Percentiles rank a stretch among this genome's conserved stretches.
phyloP scores from a whole-genome alignment of 2,888 invertebrate species.

The Crocallis elinguaria region DNA sequence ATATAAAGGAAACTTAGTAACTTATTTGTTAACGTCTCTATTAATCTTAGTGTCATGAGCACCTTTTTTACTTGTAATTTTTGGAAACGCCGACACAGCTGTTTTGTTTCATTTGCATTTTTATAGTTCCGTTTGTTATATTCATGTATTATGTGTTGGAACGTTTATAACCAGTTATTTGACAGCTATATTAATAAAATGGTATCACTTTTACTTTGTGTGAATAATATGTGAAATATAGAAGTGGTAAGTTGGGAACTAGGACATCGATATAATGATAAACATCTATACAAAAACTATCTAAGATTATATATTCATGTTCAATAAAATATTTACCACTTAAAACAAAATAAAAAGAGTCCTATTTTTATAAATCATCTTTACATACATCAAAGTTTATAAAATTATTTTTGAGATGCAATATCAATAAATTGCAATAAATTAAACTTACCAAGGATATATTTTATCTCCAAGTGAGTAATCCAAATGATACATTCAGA shows the following conservation, averaged over 20 bases:
- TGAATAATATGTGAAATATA: neutral
- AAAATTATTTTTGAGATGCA: neutral
- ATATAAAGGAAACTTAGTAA: constrained; percentile 43
- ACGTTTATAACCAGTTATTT: constrained; percentile 24
- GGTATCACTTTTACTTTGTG: constrained; percentile 9
- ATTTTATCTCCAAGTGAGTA: constrained; percentile 7
- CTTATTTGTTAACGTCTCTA: constrained; percentile 78
- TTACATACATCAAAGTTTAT: no score
- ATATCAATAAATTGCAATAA: neutral
- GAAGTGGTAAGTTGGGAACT: no score
- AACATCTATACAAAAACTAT: no score
- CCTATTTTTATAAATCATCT: no score
- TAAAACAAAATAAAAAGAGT: no score
- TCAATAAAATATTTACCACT: neutral
- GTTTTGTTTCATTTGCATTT: constrained; percentile 68
- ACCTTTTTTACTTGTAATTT: constrained; percentile 51
- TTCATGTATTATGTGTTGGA: constrained; percentile 42
- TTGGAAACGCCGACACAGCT: constrained; percentile 54
- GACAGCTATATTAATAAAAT: constrained; percentile 4
- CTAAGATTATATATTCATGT: neutral
- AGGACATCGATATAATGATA: no score
- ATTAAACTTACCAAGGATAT: constrained; percentile 21
- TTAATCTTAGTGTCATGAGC: constrained; percentile 70
- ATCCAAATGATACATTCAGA: constrained; percentile 10
- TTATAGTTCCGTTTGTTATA: constrained; percentile 56